Percentiles rank a stretch among this genome's conserved stretches.
Evolutionary conservation across 2,113 vertebrate species (phyloP).

Genomic region (Pedetes capensis): DNA sequence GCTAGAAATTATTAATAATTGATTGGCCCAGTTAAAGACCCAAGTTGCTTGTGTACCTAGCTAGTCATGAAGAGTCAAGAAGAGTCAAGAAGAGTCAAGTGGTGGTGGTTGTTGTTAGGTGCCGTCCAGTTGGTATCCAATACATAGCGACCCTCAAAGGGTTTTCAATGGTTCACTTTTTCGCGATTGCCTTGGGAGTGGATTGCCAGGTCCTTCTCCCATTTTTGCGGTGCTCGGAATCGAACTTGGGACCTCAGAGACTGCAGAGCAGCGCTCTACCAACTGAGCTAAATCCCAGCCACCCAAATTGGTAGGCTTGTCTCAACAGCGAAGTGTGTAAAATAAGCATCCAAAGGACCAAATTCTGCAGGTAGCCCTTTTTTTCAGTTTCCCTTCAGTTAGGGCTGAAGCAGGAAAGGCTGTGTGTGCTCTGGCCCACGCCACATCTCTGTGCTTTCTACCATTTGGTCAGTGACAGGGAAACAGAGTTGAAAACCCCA

Average conservation of each 20-base stretch:
- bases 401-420: neutral
- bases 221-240: no score
- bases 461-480: neutral
- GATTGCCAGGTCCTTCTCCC: no score
- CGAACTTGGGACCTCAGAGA: no score
- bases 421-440: no score
- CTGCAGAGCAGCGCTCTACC: no score
- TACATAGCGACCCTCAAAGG: no score
- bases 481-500: neutral
- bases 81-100: no score
- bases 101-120: no score
- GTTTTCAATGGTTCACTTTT: no score
- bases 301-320: neutral
- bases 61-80: neutral
- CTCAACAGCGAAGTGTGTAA: neutral
- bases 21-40: neutral
- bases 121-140: no score
- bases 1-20: constrained; percentile 32
- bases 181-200: no score
- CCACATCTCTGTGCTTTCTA: rapidly evolving
- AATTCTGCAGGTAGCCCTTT: neutral
- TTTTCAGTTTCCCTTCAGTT: neutral
- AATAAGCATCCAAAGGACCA: neutral
- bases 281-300: no score
- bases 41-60: neutral